Evolutionary conservation across 1,140 invertebrate species (phyloP).

Genomic region (Leptinotarsa undecemlineata): DNA sequence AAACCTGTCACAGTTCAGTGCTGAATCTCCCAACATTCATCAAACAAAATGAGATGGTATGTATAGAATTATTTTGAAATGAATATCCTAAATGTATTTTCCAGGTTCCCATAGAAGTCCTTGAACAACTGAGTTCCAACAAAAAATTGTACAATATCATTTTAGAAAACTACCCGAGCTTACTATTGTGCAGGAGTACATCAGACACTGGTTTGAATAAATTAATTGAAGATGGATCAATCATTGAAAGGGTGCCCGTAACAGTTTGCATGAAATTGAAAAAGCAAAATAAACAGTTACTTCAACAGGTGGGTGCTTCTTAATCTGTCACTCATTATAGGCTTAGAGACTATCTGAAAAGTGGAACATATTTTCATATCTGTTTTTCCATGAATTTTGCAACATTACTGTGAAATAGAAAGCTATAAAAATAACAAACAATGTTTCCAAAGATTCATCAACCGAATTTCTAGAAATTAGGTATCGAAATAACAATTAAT

Average conservation of each 20-base stretch:
- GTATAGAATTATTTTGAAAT: slow-evolving; percentile 20
- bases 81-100: slow-evolving; percentile 38
- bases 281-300: slow-evolving; percentile 46
- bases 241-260: slow-evolving; percentile 57
- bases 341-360: too few relatives aligned
- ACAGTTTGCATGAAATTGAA: slow-evolving; percentile 68
- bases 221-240: slow-evolving; percentile 53
- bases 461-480: too few relatives aligned
- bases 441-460: too few relatives aligned
- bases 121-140: slow-evolving; percentile 67
- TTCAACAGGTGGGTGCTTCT: slow-evolving; percentile 38
- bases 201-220: slow-evolving; percentile 66
- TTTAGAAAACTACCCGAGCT: slow-evolving; percentile 72
- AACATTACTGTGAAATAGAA: too few relatives aligned
- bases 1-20: slow-evolving; percentile 61
- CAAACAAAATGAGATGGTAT: slow-evolving; percentile 69
- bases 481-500: too few relatives aligned
- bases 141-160: slow-evolving; percentile 71
- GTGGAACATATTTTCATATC: too few relatives aligned
- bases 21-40: slow-evolving; percentile 77
- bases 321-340: too few relatives aligned
- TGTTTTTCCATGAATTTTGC: too few relatives aligned
- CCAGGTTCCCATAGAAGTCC: slow-evolving; percentile 66
- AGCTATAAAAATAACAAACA: too few relatives aligned
- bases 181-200: slow-evolving; percentile 65